phyloP scores from a whole-genome alignment of 2,888 invertebrate genomes.

The Nomada ruficornis region DNA sequence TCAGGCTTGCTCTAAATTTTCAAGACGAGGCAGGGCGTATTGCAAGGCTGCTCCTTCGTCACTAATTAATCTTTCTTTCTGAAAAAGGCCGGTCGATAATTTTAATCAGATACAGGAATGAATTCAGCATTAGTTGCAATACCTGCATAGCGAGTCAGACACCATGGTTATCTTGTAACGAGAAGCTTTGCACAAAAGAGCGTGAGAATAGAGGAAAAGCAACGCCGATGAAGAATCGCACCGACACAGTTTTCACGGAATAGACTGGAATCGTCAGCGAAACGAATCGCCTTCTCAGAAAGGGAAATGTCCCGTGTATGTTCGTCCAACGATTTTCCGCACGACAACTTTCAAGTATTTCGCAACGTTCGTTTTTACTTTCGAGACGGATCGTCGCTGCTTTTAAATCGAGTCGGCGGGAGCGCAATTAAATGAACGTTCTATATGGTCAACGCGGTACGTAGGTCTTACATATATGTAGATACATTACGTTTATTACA shows the following conservation, averaged over 20 bases:
- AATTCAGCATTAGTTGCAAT: conserved; percentile 8
- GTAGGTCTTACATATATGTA: conserved; percentile 33
- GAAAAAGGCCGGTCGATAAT: neutral
- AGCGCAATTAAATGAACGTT: conserved; percentile 38
- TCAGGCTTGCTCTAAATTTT: neutral
- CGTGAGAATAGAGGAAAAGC: conserved; percentile 48
- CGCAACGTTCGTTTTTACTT: conserved; percentile 39
- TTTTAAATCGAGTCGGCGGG: conserved; percentile 14
- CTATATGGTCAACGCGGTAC: conserved; percentile 32
- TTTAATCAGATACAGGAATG: neutral
- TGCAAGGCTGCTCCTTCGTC: neutral
- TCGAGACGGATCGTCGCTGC: conserved; percentile 39
- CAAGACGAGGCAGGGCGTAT: neutral
- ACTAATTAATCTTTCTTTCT: neutral
- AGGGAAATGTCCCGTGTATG: conserved; percentile 61
- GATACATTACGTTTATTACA: neutral
- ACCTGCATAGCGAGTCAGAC: neutral
- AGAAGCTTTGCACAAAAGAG: conserved; percentile 8
- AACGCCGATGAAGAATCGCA: conserved; percentile 34
- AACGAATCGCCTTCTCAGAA: conserved; percentile 62
- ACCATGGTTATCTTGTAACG: conserved; percentile 7
- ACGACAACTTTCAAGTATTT: conserved; percentile 58
- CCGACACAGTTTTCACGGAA: conserved; percentile 54
- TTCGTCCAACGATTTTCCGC: conserved; percentile 63
- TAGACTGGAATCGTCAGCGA: conserved; percentile 54